A percentile compares a stretch with the other conserved stretches of the same genome.
Conservation (phyloP, 2,888 invertebrate species). For the Hirtodrosophila duncani region DNA sequence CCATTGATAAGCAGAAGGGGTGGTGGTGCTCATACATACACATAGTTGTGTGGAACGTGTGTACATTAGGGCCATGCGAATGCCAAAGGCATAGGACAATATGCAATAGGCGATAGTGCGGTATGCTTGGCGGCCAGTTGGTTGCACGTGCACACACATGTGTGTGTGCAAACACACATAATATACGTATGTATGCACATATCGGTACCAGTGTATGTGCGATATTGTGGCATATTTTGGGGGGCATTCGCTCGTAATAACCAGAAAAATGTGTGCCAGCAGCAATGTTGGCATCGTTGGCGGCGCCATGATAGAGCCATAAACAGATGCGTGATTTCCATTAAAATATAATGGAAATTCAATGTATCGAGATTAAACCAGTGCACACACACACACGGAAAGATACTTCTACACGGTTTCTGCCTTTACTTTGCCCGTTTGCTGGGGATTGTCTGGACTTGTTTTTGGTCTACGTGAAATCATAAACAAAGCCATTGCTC, state of each 20-base stretch:
- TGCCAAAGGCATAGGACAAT: not conserved
- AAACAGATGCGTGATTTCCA: constrained; percentile 62
- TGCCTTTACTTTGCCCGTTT: not conserved
- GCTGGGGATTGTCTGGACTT: constrained; percentile 1
- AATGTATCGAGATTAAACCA: constrained; percentile 58
- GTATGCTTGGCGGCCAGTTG: not conserved
- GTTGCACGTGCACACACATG: not conserved
- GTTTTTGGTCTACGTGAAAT: constrained; percentile 49
- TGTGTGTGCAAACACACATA: not conserved
- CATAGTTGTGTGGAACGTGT: constrained; percentile 23
- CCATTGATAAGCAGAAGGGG: not conserved
- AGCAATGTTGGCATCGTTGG: constrained; percentile 6
- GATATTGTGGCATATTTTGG: not conserved
- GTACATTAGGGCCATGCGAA: constrained; percentile 44
- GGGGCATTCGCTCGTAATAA: constrained; percentile 33
- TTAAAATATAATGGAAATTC: constrained; percentile 63
- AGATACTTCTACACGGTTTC: not conserved
- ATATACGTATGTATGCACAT: not conserved
- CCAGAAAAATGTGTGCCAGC: constrained; percentile 43
- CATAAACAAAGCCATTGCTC: constrained; percentile 53
- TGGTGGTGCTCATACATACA: not conserved
- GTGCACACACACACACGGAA: constrained; percentile 6
- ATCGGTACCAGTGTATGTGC: not conserved
- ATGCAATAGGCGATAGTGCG: not conserved
- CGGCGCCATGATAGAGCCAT: constrained; percentile 45